These are phyloP conservation scores for Smutsia gigantea DNA, from an alignment of 2,797 vertebrate genomes.

Conservation along the genomic window DNA sequence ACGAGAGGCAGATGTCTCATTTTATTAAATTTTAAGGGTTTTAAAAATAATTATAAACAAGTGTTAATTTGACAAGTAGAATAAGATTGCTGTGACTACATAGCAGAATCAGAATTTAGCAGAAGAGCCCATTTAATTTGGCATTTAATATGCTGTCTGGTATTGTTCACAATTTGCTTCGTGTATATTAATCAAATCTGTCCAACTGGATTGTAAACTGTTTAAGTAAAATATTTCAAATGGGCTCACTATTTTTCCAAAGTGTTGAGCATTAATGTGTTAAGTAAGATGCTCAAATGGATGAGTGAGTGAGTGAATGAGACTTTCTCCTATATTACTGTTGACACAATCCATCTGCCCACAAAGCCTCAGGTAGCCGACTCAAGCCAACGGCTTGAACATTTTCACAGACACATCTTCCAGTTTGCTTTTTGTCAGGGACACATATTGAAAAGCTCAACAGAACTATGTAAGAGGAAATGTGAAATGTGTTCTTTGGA, in stretches of 20 bases:
- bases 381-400: background rate
- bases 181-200: background rate
- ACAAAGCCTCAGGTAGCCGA: background rate
- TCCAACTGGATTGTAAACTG: background rate
- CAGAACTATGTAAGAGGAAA: background rate
- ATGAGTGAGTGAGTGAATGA: background rate
- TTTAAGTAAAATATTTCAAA: background rate
- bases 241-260: background rate
- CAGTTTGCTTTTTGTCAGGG: background rate
- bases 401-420: background rate
- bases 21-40: constrained; percentile 16
- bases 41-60: constrained; percentile 40
- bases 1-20: background rate
- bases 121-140: background rate
- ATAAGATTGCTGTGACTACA: background rate
- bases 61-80: background rate
- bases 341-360: background rate
- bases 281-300: background rate
- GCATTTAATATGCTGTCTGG: background rate
- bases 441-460: constrained; percentile 26
- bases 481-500: background rate
- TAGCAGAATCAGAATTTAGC: background rate
- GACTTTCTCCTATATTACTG: background rate
- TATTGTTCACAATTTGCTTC: background rate
- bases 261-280: background rate